Evolutionary conservation across 1,140 invertebrate species (phyloP), one percentile per base, ranked within the genome.

Genomic region (Drosophila erecta): DNA sequence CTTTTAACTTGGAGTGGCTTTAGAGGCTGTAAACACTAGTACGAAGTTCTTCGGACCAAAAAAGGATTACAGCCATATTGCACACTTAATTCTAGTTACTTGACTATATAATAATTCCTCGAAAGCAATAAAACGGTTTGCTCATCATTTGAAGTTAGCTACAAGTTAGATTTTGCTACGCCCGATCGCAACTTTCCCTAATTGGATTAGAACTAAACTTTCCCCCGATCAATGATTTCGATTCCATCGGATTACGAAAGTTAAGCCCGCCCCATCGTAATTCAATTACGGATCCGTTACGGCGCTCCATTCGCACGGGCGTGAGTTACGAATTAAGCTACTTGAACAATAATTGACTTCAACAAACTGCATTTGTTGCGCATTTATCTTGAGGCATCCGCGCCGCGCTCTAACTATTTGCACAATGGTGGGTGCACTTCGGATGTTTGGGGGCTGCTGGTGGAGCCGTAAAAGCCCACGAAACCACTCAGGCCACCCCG

Each of bases 291-390:
- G 46, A 53, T 67, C 64, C 35, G 20, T 47, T 27, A 47, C 37
- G 20, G 14, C 33, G 14, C 40, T 50, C 56, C 57, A 37, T 44
- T 50, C 43, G 1, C 56, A 22, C 27, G 62, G 56, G 47, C 72
- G 49, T 67, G 67, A 71, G 64, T 53, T 61, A 57, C 72, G 71
- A 79, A 86, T 86, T 83, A 86, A 86, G 83, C 79, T 87, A 83
- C 83, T 86, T 83, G 76, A 81, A 79, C 79, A 86, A 86, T 86
- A 86, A 86, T 86, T 86, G 83, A 87, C 79, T 86, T 86, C 35
- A 87, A 76, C 83, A 87, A 86, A 86, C 83, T 86, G 76, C 83
- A 87, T 87, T 86, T 86, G 83, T 86, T 86, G 83, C 83, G 79
- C 83, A 86, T 86, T 86, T 86, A 86, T 86, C 83, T 83, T 58